Evolutionary conservation across 2,113 vertebrate species (phyloP).

Genomic region (Boulengeromyrus knoepffleri): DNA sequence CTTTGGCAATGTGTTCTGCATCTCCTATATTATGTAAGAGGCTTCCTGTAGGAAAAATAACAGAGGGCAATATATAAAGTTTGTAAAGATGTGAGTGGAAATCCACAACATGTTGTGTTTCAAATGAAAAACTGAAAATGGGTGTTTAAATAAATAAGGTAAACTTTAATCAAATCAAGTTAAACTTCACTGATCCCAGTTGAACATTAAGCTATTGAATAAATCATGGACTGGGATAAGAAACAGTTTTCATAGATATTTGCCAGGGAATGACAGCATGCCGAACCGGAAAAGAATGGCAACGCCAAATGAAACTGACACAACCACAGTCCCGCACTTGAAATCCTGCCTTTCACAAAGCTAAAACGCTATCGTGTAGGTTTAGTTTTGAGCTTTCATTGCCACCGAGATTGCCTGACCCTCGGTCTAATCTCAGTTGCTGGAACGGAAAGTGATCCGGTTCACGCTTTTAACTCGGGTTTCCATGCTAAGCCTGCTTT

Average conservation of each 20-base stretch:
- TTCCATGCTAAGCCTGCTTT: no score
- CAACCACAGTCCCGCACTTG: neutral
- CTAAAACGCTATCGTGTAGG: neutral
- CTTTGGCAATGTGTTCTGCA: neutral
- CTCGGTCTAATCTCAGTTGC: no score
- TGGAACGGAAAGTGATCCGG: no score
- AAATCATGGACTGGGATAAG: neutral
- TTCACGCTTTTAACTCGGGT: no score
- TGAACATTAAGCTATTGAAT: neutral
- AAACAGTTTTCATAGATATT: neutral
- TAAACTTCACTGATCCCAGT: neutral
- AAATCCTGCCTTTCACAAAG: neutral
- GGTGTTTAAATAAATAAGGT: neutral
- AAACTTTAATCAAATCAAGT: neutral
- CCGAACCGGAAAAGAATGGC: neutral
- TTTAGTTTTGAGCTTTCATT: neutral
- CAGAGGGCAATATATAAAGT: neutral
- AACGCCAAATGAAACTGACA: neutral
- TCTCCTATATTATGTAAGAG: neutral
- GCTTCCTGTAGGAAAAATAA: neutral
- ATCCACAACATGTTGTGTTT: neutral
- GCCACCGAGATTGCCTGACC: no score
- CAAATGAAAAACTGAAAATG: neutral
- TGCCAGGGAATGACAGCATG: neutral
- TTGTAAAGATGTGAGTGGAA: neutral